Conservation (phyloP, 2,888 invertebrate genomes). For the Axea sp. region DNA sequence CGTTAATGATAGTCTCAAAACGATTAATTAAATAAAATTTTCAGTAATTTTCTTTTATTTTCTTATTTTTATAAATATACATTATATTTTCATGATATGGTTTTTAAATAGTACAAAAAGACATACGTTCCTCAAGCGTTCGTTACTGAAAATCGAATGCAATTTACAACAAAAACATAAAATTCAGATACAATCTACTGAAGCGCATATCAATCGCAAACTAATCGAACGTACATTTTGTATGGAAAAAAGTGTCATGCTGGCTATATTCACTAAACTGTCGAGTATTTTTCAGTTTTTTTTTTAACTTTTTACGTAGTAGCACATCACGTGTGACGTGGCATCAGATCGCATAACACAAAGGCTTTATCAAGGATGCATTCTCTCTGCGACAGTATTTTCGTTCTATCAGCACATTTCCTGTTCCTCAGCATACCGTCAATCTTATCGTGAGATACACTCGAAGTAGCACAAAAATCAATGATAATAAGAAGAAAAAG, state of each 20-base stretch:
- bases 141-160: too few relatives aligned
- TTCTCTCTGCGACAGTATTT: slow-evolving; percentile 52
- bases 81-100: too few relatives aligned
- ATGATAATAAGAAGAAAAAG: slow-evolving; percentile 60
- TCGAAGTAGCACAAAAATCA: slow-evolving; percentile 57
- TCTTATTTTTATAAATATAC: too few relatives aligned
- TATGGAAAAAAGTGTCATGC: slow-evolving; percentile 17
- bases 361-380: slow-evolving; percentile 56
- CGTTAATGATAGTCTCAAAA: too few relatives aligned
- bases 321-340: slow-evolving; percentile 34
- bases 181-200: slow-evolving; percentile 18
- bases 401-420: slow-evolving; percentile 60
- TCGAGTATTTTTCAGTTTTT: slow-evolving; percentile 4
- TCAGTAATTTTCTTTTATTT: too few relatives aligned
- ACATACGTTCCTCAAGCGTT: too few relatives aligned
- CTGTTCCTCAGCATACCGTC: slow-evolving; percentile 53
- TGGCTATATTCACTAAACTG: slow-evolving; percentile 13
- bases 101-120: too few relatives aligned
- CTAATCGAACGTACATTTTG: slow-evolving; percentile 23
- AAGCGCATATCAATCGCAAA: slow-evolving; percentile 5
- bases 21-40: too few relatives aligned
- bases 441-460: slow-evolving; percentile 56
- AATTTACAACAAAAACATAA: too few relatives aligned
- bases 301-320: slow-evolving; percentile 8
- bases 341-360: slow-evolving; percentile 55